phyloP scores from a whole-genome alignment of 2,113 vertebrate species.

The Thermophis baileyi region DNA sequence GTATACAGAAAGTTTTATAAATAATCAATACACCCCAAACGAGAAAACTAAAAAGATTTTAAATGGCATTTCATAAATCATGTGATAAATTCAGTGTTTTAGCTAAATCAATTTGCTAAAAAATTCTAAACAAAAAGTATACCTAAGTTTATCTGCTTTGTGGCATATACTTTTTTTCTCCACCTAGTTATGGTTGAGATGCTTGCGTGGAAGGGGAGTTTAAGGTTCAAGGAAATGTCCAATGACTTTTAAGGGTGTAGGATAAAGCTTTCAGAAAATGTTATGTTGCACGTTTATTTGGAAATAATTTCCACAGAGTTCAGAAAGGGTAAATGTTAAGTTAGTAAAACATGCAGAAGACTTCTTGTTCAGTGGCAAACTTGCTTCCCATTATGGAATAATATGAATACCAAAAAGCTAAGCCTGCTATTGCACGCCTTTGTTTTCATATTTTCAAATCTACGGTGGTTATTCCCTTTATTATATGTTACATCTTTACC shows the following conservation, averaged over 20 bases:
- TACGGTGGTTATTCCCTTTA: background rate
- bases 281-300: background rate
- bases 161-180: background rate
- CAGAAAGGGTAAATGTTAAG: background rate
- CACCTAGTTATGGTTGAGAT: background rate
- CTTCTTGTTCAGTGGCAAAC: background rate
- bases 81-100: background rate
- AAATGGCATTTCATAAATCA: background rate
- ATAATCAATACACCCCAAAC: background rate
- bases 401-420: background rate
- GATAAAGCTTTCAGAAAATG: background rate
- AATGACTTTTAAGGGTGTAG: background rate
- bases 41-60: background rate
- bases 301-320: background rate
- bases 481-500: background rate
- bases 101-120: background rate
- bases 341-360: background rate
- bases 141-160: background rate
- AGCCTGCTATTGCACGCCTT: background rate
- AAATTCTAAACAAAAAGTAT: background rate
- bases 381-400: background rate
- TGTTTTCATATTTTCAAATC: background rate
- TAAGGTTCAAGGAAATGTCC: background rate
- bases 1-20: background rate
- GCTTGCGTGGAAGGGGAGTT: background rate